phyloP scores from a whole-genome alignment of 2,888 invertebrate species.

The Octonoba sinensis region DNA sequence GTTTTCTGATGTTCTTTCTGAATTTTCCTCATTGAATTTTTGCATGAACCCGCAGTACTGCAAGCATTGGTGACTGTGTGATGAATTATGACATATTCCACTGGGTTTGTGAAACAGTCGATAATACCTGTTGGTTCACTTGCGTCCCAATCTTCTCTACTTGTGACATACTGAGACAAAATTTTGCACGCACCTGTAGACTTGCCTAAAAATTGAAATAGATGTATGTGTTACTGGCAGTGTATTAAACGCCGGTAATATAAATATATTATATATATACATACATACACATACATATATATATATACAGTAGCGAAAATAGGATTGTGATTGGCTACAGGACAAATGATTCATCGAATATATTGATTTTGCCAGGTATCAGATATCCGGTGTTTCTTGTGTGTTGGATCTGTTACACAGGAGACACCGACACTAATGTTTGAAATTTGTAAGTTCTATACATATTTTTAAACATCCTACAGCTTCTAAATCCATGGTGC shows the following conservation, averaged over 20 bases:
- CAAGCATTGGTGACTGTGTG: constrained; percentile 34
- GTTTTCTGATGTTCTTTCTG: constrained; percentile 36
- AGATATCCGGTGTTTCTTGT: no score
- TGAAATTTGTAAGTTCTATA: no score
- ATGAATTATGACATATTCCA: constrained; percentile 39
- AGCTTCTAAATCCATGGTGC: no score
- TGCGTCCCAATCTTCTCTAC: constrained; percentile 24
- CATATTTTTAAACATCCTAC: no score
- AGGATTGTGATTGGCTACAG: no score
- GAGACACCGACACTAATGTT: no score
- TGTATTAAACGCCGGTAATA: neutral
- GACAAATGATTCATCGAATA: no score
- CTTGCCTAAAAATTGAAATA: neutral
- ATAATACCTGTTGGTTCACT: constrained; percentile 11
- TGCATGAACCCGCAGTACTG: constrained; percentile 3
- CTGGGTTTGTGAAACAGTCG: constrained; percentile 33
- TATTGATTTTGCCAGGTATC: neutral
- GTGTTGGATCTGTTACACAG: no score
- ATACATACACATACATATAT: no score
- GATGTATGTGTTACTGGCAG: neutral
- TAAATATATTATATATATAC: neutral
- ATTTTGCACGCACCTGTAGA: constrained; percentile 6
- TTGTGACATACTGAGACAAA: constrained; percentile 11
- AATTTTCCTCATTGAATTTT: constrained; percentile 16
- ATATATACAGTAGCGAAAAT: no score